phyloP scores from a whole-genome alignment of 2,888 invertebrate genomes.

The Ectemnius continuus region DNA sequence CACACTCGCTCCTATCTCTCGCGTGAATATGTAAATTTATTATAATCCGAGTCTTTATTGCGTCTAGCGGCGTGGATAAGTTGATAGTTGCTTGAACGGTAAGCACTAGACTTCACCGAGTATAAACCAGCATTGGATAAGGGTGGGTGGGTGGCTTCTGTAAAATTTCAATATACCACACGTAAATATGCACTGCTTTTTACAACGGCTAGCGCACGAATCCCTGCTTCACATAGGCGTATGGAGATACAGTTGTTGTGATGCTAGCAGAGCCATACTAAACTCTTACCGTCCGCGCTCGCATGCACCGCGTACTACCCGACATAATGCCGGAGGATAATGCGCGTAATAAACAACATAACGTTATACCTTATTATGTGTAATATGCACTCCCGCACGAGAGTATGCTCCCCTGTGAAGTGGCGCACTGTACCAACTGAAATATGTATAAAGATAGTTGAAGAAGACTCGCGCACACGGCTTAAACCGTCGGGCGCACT shows the following conservation, averaged over 20 bases:
- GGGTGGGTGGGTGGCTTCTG: too few relatives aligned
- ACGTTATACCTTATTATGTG: too few relatives aligned
- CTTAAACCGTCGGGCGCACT: too few relatives aligned
- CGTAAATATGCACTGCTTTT: conserved; percentile 5
- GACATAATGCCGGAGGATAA: not conserved
- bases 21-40: conserved; percentile 27
- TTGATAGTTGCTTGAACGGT: not conserved
- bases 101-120: too few relatives aligned
- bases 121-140: too few relatives aligned
- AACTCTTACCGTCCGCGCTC: not conserved
- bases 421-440: too few relatives aligned
- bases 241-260: too few relatives aligned
- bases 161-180: conserved; percentile 12
- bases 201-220: not conserved
- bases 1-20: conserved; percentile 1
- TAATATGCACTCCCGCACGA: too few relatives aligned
- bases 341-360: conserved; percentile 2
- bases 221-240: not conserved
- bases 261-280: not conserved
- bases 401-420: not conserved
- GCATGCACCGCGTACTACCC: too few relatives aligned
- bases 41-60: conserved; percentile 25
- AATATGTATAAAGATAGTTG: too few relatives aligned
- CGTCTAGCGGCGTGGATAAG: conserved; percentile 3
- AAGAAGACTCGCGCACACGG: too few relatives aligned